phyloP scores from a whole-genome alignment of 1,140 invertebrate species.

The Ditylenchus dipsaci region DNA sequence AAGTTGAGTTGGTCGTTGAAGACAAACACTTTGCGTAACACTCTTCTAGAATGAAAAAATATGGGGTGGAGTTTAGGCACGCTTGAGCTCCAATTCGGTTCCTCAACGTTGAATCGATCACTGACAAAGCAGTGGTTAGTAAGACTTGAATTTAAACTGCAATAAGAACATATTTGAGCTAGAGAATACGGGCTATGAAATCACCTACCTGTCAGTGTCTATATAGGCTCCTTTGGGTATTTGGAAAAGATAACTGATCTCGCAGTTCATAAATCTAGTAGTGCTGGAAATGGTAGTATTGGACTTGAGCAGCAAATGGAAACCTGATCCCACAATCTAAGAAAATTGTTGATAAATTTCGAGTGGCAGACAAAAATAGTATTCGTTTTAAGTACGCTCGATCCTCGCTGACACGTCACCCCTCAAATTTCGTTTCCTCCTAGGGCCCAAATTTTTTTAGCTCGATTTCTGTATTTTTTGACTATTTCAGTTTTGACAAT shows the following conservation, averaged over 20 bases:
- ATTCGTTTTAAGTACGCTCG: neutral
- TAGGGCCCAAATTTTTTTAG: neutral
- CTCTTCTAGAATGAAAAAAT: slow-evolving; percentile 11
- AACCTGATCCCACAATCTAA: slow-evolving; percentile 10
- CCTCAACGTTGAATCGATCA: slow-evolving; percentile 3
- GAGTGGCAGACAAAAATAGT: neutral
- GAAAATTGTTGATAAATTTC: neutral
- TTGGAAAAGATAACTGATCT: slow-evolving; percentile 10
- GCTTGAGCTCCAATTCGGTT: neutral
- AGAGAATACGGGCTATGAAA: neutral
- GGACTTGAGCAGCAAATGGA: neutral
- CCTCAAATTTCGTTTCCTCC: neutral
- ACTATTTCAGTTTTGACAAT: too few species aligned
- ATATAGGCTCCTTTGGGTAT: slow-evolving; percentile 17
- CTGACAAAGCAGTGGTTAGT: slow-evolving; percentile 10
- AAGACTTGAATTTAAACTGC: slow-evolving; percentile 12
- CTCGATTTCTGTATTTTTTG: neutral
- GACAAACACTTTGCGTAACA: slow-evolving; percentile 18
- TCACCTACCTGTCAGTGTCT: slow-evolving; percentile 1
- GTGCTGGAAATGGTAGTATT: slow-evolving; percentile 4
- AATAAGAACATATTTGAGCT: neutral
- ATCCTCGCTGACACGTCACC: neutral
- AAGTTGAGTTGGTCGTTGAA: slow-evolving; percentile 11
- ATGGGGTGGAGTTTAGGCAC: slow-evolving; percentile 4
- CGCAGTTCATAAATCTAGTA: slow-evolving; percentile 5